Evolutionary conservation across 1,140 invertebrate species (phyloP).

Genomic region (Hydropsyche tenuis): DNA sequence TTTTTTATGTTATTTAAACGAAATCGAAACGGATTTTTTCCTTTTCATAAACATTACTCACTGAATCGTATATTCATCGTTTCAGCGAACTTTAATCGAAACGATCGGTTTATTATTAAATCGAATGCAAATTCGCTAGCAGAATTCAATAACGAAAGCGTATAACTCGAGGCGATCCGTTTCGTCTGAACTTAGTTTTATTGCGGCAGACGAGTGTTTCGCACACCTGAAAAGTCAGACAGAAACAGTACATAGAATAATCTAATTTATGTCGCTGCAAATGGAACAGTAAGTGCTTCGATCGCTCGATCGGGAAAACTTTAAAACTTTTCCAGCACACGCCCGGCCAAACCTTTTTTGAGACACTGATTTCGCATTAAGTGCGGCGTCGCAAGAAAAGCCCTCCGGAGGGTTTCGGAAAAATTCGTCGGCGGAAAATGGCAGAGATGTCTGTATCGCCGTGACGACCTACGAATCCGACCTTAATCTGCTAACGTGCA

Average conservation of each 20-base stretch:
- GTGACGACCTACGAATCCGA: neutral
- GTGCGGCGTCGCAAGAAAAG: neutral
- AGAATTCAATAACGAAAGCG: too few relatives aligned
- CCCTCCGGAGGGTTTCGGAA: neutral
- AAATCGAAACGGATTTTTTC: neutral
- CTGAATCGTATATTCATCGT: slow-evolving; percentile 3
- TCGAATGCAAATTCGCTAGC: too few relatives aligned
- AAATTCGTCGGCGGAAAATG: neutral
- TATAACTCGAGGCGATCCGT: too few relatives aligned
- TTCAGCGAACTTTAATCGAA: slow-evolving; percentile 5
- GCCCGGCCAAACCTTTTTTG: neutral
- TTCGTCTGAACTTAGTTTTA: too few relatives aligned
- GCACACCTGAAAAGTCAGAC: too few relatives aligned
- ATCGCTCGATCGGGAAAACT: too few relatives aligned
- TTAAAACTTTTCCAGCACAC: too few relatives aligned
- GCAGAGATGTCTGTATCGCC: neutral
- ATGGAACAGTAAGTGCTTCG: too few relatives aligned
- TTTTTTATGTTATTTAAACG: neutral
- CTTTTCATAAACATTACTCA: slow-evolving; percentile 12
- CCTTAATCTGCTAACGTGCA: slow-evolving; percentile 42
- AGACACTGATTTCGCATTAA: slow-evolving; percentile 24
- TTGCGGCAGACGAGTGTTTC: too few relatives aligned
- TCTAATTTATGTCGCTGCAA: too few relatives aligned
- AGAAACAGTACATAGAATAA: too few relatives aligned
- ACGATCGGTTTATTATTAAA: slow-evolving; percentile 10